Base-by-base conservation (phyloP, 92 coral and sea anemone genomes). In the Umimayanthus kanabou region DNA sequence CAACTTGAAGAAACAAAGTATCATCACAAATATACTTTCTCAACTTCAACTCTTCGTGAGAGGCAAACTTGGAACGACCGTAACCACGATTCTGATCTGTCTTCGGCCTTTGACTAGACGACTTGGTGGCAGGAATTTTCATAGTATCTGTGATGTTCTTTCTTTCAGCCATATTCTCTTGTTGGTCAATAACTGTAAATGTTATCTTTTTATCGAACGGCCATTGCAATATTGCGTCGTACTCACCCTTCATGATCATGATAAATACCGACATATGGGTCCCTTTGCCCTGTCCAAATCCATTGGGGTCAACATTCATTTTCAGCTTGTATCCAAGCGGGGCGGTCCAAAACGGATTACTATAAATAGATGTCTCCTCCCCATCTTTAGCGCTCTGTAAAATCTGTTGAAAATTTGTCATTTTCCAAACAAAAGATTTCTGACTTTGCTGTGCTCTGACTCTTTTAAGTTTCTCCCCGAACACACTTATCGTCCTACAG, bases 11-110 rank as follows among this genome's bases (percentile, higher is more conserved):
- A 71, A 86, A 86, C 53, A 92, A 30, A 9, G 92, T 45, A 39
- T 92, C 88, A 58, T 89, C 92, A 22, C 70, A 88, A 33, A 89
- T 65, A 72, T 69, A 89, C 14, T 88, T 88, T 13, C 90, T 47
- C 6, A 80, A 40, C 77, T 43, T 78, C 28, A 92, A 76, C 25
- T 67, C 77, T 29, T 87, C 89, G 23, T 89, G 92, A 13, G 92
- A 82, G 23, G 90, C 73, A 65, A 92, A 87, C 26, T 77, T 33
- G 0, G 71, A 69, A 53, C 80, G 77, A 5, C 94, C 92, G 14
- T 70, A 85, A 3, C 88, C 80, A 3, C 72, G 43, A 67, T 92
- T 89, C 47, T 79, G 69, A 2, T 90, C 89, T 7, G 50, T 6
- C 26, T 0, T 39, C 3, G 50, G 80, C 39, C 80, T 76, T 39